A percentile compares a stretch with the other conserved stretches of the same genome.
Conservation (phyloP, 2,888 invertebrate species). For the Polia nebulosa region DNA sequence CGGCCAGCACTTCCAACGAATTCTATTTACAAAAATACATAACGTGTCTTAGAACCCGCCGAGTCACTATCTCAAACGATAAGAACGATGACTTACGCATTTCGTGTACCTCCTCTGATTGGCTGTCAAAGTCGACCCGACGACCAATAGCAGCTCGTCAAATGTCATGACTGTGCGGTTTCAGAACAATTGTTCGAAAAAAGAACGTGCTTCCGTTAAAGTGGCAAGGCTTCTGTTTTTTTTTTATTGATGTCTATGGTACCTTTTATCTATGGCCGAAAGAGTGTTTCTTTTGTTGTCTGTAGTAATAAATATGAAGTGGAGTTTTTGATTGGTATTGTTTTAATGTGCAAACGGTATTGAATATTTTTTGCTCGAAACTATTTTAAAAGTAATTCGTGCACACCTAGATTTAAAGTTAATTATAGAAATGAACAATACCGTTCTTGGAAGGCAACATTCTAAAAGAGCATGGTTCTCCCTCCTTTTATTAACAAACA, state of each 20-base stretch:
- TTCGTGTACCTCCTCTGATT: conserved; percentile 85
- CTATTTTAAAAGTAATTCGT: conserved; percentile 25
- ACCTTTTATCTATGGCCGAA: conserved; percentile 74
- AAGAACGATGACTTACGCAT: conserved; percentile 89
- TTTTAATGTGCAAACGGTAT: conserved; percentile 55
- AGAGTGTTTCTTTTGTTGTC: conserved; percentile 65
- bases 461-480: background rate
- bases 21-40: conserved; percentile 70
- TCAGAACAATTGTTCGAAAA: conserved; percentile 84
- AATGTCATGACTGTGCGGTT: conserved; percentile 87
- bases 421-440: conserved; percentile 37
- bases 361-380: conserved; percentile 34
- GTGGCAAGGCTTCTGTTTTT: conserved; percentile 84
- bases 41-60: conserved; percentile 70
- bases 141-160: conserved; percentile 89
- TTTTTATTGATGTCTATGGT: conserved; percentile 72
- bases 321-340: conserved; percentile 56
- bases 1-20: conserved; percentile 55
- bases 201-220: conserved; percentile 88
- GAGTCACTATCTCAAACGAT: conserved; percentile 87
- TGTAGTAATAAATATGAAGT: conserved; percentile 56
- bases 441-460: conserved; percentile 1
- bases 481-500: background rate
- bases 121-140: conserved; percentile 87
- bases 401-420: conserved; percentile 15